Base-by-base conservation (phyloP, 2,797 vertebrate genomes). In the Falco novaeseelandiae region DNA sequence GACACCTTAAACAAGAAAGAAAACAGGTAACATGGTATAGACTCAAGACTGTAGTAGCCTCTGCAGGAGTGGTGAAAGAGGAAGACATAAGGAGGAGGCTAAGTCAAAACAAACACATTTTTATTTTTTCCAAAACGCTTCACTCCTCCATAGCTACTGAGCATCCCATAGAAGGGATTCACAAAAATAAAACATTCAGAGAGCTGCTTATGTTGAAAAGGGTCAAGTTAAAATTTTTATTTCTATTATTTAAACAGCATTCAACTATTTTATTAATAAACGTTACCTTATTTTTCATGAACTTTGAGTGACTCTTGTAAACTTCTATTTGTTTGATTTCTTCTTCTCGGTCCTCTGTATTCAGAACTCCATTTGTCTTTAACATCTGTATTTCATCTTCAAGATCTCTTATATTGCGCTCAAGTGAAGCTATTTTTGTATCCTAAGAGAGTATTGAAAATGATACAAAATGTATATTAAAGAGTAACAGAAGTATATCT, bases 381-480 rank as follows among this genome's bases (percentile, higher is more conserved):
- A 99, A 97, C 99, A 99, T 99, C 98, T 99, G 99, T 98, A 99
- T 99, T 97, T 99, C 99, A 98, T 99, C 99, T 98, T 99, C 99
- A 80, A 99, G 99, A 96, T 99, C 99, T 96, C 99, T 98, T 96
- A 99, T 99, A 98, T 99, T 99, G 96, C 99, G 98, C 97, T 99
- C 99, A 97, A 99, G 97, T 63, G 99, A 99, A 95, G 99, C 99
- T 81, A 99, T 99, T 98, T 99, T 99, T 98, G 99, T 99, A 98
- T 99, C 99, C 99, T 99, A 96, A 49, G 2, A 85, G 14, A 83
- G 36, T 30, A 84, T 27, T 65, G 82, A 83, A 90, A 95, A 79
- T 66, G 3, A 67, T 30, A 86, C 17, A 9, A 90, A 91, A 67
- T 5, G 3, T n/a, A 36, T 36, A 52, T 46, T 65, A 29, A 74